A percentile compares a stretch with the other conserved stretches of the same genome.
Conservation (phyloP, 2,113 vertebrate species). For the Rhineura floridana region DNA sequence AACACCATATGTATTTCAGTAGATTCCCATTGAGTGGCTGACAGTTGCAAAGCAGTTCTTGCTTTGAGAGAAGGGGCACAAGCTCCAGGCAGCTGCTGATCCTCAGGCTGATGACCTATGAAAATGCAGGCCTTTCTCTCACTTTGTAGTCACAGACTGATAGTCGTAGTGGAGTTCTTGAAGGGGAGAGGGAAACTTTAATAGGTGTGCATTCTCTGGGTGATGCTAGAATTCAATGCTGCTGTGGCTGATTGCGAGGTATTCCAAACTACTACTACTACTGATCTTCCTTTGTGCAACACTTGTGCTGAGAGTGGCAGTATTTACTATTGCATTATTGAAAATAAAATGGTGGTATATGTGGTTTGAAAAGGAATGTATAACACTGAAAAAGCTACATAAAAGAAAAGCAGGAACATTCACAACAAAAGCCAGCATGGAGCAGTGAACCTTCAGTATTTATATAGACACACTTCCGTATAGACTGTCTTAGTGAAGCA, state of each 20-base stretch:
- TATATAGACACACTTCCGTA: background rate
- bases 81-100: background rate
- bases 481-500: background rate
- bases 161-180: background rate
- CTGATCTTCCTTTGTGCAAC: background rate
- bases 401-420: background rate
- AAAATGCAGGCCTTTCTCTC: background rate
- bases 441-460: background rate
- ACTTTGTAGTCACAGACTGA: background rate
- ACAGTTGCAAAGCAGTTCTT: background rate
- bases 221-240: background rate
- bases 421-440: no score
- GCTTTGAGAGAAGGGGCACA: background rate
- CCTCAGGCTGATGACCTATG: background rate
- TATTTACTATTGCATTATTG: background rate
- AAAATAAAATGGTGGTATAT: background rate
- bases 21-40: background rate
- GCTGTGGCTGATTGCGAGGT: background rate
- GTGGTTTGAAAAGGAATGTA: background rate
- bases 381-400: background rate
- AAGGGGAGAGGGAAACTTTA: background rate
- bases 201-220: background rate
- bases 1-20: background rate
- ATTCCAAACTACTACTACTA: background rate
- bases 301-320: background rate